Evolutionary conservation across 2,888 invertebrate genomes (phyloP).

Genomic region (Apeira syringaria): DNA sequence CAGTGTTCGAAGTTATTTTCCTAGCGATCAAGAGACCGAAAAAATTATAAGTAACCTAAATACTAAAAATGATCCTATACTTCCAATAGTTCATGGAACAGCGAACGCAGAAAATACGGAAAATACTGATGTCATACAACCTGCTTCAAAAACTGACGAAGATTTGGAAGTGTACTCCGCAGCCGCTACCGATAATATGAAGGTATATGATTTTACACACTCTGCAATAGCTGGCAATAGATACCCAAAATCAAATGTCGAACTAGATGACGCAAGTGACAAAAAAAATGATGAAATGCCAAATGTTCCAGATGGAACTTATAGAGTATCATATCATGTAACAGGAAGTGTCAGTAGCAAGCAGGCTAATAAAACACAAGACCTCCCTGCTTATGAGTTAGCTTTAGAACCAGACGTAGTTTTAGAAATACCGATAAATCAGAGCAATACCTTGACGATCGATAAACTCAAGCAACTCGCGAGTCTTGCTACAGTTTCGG

Average conservation of each 20-base stretch:
- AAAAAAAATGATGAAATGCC: constrained; percentile 38
- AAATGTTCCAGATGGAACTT: constrained; percentile 69
- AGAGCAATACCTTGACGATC: constrained; percentile 62
- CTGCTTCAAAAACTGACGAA: constrained; percentile 36
- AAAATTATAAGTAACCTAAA: constrained; percentile 50
- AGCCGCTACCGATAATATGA: constrained; percentile 46
- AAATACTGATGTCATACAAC: constrained; percentile 45
- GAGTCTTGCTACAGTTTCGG: constrained; percentile 81
- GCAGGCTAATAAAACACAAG: constrained; percentile 72
- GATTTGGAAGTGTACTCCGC: constrained; percentile 36
- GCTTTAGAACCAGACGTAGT: constrained; percentile 72
- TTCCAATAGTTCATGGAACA: constrained; percentile 39
- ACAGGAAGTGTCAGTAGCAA: constrained; percentile 78
- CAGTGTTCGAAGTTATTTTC: constrained; percentile 61
- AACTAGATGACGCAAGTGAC: constrained; percentile 44
- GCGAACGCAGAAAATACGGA: constrained; percentile 44
- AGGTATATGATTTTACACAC: constrained; percentile 37
- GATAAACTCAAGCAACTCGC: constrained; percentile 81
- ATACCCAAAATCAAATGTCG: constrained; percentile 66
- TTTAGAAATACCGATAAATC: constrained; percentile 71
- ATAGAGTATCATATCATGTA: constrained; percentile 75
- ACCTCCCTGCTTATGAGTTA: constrained; percentile 70
- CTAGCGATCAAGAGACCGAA: constrained; percentile 48
- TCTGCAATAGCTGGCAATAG: constrained; percentile 50
- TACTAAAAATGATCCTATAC: constrained; percentile 48